These are phyloP conservation scores for Drosophila sechellia DNA, from an alignment of 1,140 invertebrate species.

Conservation along the genomic window DNA sequence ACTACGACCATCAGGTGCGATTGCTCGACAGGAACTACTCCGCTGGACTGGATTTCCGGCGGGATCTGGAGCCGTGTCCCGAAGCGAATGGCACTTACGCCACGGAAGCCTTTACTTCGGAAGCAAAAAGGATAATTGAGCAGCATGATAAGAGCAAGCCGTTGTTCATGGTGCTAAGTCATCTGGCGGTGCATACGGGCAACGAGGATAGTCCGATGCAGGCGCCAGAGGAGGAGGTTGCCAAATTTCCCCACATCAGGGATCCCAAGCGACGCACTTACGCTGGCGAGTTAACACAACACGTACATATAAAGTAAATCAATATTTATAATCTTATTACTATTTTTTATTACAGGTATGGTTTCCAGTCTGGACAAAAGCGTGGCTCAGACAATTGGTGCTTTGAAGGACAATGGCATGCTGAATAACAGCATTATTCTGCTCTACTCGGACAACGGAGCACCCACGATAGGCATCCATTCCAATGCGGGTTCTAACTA, in stretches of 20 bases:
- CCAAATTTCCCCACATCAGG: conserved; percentile 90
- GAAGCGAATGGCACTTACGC: conserved; percentile 89
- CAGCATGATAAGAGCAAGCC: conserved; percentile 88
- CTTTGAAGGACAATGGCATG: conserved; percentile 88
- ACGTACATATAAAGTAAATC: too few relatives aligned
- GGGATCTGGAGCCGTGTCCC: conserved; percentile 87
- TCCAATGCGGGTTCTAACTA: conserved; percentile 94
- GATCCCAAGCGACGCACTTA: conserved; percentile 90
- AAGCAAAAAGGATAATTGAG: conserved; percentile 89
- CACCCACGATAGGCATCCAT: conserved; percentile 89
- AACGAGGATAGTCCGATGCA: conserved; percentile 90
- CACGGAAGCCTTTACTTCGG: conserved; percentile 91
- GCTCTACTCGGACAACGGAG: conserved; percentile 92
- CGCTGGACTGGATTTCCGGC: conserved; percentile 88
- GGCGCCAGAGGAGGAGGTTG: conserved; percentile 90
- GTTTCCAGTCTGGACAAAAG: conserved; percentile 93
- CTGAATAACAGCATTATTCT: conserved; percentile 90
- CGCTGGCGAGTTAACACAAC: conserved; percentile 87
- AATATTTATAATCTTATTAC: neutral
- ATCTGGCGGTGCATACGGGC: conserved; percentile 92
- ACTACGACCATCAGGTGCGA: conserved; percentile 89
- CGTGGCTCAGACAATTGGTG: conserved; percentile 90
- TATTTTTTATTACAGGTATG: conserved; percentile 87
- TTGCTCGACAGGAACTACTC: conserved; percentile 83
- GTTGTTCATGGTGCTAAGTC: conserved; percentile 91